phyloP scores from a whole-genome alignment of 2,888 invertebrate genomes.

The Athripsodes cinereus region DNA sequence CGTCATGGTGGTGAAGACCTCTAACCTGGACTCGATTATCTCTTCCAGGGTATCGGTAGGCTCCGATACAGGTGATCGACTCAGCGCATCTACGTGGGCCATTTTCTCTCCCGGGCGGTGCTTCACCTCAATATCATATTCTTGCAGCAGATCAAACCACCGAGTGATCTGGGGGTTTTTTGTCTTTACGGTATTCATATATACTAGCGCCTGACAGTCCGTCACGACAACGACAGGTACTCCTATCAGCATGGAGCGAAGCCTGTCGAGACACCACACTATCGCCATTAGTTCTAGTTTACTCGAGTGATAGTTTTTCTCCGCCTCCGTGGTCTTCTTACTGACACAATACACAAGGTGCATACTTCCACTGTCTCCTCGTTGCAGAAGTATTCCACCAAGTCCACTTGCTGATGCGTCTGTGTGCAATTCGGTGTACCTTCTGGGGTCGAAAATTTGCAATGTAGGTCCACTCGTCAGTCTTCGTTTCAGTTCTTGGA shows the following conservation, averaged over 20 bases:
- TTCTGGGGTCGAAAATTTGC: conserved; percentile 1
- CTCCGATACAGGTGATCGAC: neutral
- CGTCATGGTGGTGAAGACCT: neutral
- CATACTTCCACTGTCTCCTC: neutral
- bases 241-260: neutral
- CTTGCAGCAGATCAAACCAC: neutral
- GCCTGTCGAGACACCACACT: neutral
- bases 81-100: conserved; percentile 1
- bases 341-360: conserved; percentile 3
- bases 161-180: neutral
- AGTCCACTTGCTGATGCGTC: neutral
- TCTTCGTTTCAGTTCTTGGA: neutral
- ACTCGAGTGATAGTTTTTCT: neutral
- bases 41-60: too few species aligned
- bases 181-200: neutral
- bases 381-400: neutral
- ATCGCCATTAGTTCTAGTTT: conserved; percentile 3
- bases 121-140: conserved; percentile 1
- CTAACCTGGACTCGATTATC: too few species aligned
- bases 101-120: too few species aligned
- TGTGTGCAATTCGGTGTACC: neutral
- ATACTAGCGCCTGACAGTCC: too few species aligned
- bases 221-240: too few species aligned
- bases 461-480: neutral
- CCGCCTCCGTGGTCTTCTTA: conserved; percentile 2